Evolutionary conservation across 2,797 vertebrate genomes (phyloP).

Genomic region (Cygnus olor): DNA sequence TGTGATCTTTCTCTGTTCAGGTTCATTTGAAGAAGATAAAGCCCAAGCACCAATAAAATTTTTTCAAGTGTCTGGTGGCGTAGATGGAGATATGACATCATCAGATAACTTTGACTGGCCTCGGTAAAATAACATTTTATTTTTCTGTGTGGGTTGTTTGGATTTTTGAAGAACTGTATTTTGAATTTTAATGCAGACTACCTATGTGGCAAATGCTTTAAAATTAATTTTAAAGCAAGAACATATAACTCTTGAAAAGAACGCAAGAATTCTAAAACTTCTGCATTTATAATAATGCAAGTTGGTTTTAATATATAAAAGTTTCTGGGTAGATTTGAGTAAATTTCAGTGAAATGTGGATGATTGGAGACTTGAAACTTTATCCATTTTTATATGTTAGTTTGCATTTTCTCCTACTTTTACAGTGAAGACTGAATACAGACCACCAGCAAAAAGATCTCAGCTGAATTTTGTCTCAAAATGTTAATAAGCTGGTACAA

Average conservation of each 20-base stretch:
- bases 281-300: background rate
- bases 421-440: background rate
- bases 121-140: conserved; percentile 78
- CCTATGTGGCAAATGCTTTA: background rate
- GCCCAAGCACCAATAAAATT: conserved; percentile 82
- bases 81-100: conserved; percentile 89
- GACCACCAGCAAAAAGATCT: background rate
- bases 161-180: background rate
- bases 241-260: background rate
- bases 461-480: background rate
- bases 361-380: background rate
- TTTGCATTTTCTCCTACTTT: background rate
- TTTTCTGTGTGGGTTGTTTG: background rate
- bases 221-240: background rate
- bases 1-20: conserved; percentile 71
- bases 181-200: background rate
- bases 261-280: background rate
- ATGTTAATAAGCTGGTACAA: background rate
- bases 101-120: conserved; percentile 98
- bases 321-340: background rate
- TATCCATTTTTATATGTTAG: background rate
- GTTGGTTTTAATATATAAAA: background rate
- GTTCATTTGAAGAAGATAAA: conserved; percentile 90
- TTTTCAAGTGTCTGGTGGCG: conserved; percentile 89
- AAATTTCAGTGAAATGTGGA: background rate